These are phyloP conservation scores for Rhinophrynus dorsalis DNA, from an alignment of 2,797 vertebrate species.

Conservation along the genomic window DNA sequence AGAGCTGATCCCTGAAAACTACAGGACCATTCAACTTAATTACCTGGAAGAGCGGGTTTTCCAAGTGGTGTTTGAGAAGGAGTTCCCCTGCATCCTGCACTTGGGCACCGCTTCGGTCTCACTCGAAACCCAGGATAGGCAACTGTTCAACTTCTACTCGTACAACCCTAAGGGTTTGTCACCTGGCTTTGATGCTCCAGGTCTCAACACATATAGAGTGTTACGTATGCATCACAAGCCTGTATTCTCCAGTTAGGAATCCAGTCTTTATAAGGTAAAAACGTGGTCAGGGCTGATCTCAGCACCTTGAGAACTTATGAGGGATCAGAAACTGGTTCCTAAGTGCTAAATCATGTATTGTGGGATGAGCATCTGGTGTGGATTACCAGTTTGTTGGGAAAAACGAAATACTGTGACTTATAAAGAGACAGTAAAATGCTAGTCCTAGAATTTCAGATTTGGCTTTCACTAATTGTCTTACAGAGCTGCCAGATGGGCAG, in stretches of 20 bases:
- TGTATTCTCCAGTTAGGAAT: conserved; percentile 71
- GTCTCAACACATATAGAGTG: conserved; percentile 89
- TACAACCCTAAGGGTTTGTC: conserved; percentile 82
- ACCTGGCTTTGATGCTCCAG: conserved; percentile 88
- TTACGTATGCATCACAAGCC: conserved; percentile 78
- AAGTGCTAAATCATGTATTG: too few species aligned
- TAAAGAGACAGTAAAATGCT: too few species aligned
- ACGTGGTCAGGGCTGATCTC: too few species aligned
- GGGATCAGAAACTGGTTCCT: too few species aligned
- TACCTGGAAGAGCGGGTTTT: conserved; percentile 87
- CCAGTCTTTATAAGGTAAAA: too few species aligned
- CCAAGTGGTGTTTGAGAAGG: conserved; percentile 87
- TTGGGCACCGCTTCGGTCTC: conserved; percentile 86
- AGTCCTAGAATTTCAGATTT: too few species aligned
- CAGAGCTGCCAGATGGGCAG: too few species aligned
- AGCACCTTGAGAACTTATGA: too few species aligned
- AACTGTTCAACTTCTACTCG: conserved; percentile 87
- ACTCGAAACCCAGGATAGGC: conserved; percentile 88
- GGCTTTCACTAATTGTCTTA: too few species aligned
- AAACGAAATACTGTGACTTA: too few species aligned
- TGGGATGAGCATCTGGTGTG: too few species aligned
- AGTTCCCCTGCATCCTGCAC: conserved; percentile 85
- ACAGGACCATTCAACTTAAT: conserved; percentile 85
- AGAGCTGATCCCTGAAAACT: conserved; percentile 84
- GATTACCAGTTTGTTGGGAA: too few species aligned